phyloP scores from a whole-genome alignment of 64 coral and sea anemone genomes.

The Pocillopora damicornis region DNA sequence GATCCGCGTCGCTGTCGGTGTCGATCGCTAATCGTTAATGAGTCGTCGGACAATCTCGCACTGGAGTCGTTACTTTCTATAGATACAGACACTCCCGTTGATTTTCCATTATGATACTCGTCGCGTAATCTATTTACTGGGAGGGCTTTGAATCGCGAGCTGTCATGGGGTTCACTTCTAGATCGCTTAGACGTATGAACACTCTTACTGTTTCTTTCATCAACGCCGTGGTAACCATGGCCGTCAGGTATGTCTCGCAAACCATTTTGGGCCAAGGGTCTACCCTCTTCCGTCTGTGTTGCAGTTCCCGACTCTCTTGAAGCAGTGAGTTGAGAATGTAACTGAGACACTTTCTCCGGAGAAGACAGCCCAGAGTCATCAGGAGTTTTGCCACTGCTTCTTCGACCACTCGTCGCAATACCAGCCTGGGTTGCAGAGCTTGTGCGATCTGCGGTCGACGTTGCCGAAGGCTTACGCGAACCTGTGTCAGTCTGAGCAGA shows the following conservation, averaged over 20 bases:
- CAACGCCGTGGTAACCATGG: background rate
- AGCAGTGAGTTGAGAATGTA: background rate
- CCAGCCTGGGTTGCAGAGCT: background rate
- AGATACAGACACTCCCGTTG: constrained; percentile 9
- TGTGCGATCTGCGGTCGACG: background rate
- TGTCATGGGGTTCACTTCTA: background rate
- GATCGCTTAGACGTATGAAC: background rate
- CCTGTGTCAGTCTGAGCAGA: constrained; percentile 3
- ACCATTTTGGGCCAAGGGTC: background rate
- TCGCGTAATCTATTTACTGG: constrained; percentile 12
- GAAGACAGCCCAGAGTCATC: background rate
- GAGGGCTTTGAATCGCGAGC: background rate
- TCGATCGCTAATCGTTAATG: constrained; percentile 48
- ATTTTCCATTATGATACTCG: constrained; percentile 1
- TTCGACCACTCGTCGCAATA: background rate
- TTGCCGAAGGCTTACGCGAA: constrained; percentile 2
- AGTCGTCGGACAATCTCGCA: constrained; percentile 69
- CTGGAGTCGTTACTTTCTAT: constrained; percentile 75
- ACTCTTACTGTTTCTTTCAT: background rate
- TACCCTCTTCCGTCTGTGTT: background rate
- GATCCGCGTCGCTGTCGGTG: constrained; percentile 75
- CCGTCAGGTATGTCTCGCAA: background rate
- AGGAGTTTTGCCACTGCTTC: background rate
- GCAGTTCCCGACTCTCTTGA: background rate
- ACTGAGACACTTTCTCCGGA: background rate